Conservation (phyloP, 2,797 vertebrate species). For the Huso huso region DNA sequence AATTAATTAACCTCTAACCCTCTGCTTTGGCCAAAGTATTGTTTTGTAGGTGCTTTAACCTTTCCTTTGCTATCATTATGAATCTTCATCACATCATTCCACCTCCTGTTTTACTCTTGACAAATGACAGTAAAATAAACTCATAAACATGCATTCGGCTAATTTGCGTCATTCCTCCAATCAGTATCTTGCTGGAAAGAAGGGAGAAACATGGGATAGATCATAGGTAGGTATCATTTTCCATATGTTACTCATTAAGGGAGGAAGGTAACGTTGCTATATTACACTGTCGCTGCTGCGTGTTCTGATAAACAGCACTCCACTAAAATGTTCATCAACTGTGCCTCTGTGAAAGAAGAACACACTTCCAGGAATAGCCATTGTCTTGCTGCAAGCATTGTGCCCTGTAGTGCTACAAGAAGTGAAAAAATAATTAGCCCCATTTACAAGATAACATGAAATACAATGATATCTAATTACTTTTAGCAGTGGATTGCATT, state of each 20-base stretch:
- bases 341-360: not conserved
- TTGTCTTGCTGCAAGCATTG: slow-evolving; percentile 43
- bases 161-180: slow-evolving; percentile 48
- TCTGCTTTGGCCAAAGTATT: too few relatives aligned
- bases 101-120: not conserved
- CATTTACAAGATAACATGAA: slow-evolving; percentile 4
- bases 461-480: too few relatives aligned
- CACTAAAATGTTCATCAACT: slow-evolving; percentile 19
- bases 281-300: not conserved
- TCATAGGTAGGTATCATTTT: slow-evolving; percentile 51
- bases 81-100: not conserved
- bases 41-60: too few relatives aligned
- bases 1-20: too few relatives aligned
- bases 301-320: slow-evolving; percentile 43
- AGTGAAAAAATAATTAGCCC: not conserved
- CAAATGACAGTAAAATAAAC: slow-evolving; percentile 20
- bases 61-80: too few relatives aligned
- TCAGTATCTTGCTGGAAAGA: slow-evolving; percentile 54
- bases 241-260: slow-evolving; percentile 26
- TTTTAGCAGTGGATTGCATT: too few relatives aligned
- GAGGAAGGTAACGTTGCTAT: not conserved
- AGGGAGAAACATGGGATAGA: slow-evolving; percentile 51
- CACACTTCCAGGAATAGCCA: slow-evolving; percentile 6
- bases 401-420: slow-evolving; percentile 8
- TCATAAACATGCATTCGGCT: slow-evolving; percentile 40